Percentiles rank a stretch among this genome's conserved stretches.
These are phyloP conservation scores for Gnatocerus cornutus DNA, from an alignment of 2,888 invertebrate genomes.

Conservation along the genomic window DNA sequence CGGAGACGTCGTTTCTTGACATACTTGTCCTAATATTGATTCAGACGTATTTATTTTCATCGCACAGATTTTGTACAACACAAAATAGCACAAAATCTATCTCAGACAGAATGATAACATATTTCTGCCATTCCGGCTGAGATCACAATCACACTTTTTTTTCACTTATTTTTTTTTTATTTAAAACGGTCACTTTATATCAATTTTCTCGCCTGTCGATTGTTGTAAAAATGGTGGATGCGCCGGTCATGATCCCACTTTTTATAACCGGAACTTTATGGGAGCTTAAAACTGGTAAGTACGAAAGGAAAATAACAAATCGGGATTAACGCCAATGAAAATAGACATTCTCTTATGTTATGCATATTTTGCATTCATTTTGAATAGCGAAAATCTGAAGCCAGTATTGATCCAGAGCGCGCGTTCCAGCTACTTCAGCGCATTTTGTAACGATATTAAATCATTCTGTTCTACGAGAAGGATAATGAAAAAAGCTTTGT, in stretches of 20 bases:
- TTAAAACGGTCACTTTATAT: not conserved
- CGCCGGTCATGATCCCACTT: constrained; percentile 25
- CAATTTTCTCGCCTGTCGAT: not conserved
- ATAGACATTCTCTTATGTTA: constrained; percentile 7
- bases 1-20: constrained; percentile 35
- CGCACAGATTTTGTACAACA: constrained; percentile 39
- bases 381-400: constrained; percentile 16
- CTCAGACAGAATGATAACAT: constrained; percentile 28
- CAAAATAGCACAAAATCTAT: constrained; percentile 37
- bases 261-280: constrained; percentile 18
- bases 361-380: constrained; percentile 21
- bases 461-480: not conserved
- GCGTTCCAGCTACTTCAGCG: constrained; percentile 11
- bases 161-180: constrained; percentile 17
- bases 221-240: constrained; percentile 32
- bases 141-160: constrained; percentile 28
- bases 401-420: constrained; percentile 24
- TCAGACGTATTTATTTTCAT: constrained; percentile 4
- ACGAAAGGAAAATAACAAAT: constrained; percentile 22
- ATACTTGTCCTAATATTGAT: constrained; percentile 31
- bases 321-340: constrained; percentile 11
- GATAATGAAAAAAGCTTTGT: not conserved
- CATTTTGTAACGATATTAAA: constrained; percentile 18
- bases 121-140: constrained; percentile 29
- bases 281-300: constrained; percentile 23